These are phyloP conservation scores for Drosophila leonis DNA, from an alignment of 2,888 invertebrate species.

Conservation along the genomic window DNA sequence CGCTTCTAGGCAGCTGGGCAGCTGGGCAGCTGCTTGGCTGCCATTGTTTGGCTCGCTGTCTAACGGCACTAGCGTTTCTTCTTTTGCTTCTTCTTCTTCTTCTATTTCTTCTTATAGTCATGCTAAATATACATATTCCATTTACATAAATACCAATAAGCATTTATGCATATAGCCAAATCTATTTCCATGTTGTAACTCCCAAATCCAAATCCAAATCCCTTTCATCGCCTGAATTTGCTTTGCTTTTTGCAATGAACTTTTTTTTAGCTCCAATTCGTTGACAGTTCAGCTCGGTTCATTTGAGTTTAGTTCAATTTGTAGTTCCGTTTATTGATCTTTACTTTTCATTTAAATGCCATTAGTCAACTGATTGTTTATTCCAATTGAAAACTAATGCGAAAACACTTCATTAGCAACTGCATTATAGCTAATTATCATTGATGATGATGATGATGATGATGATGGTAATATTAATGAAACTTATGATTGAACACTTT, in stretches of 20 bases:
- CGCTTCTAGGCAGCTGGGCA: slow-evolving; percentile 42
- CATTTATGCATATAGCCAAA: background rate
- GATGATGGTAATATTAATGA: background rate
- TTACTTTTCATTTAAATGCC: slow-evolving; percentile 42
- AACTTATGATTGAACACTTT: background rate
- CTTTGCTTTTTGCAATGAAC: slow-evolving; percentile 2
- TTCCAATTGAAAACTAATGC: slow-evolving; percentile 48
- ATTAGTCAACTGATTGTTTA: slow-evolving; percentile 28
- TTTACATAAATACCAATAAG: slow-evolving; percentile 9
- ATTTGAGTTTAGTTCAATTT: slow-evolving; percentile 1
- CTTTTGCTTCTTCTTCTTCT: slow-evolving; percentile 22
- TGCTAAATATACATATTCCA: slow-evolving; percentile 1
- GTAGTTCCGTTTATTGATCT: slow-evolving; percentile 34
- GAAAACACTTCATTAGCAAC: slow-evolving; percentile 44
- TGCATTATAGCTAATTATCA: slow-evolving; percentile 6
- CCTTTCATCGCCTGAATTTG: background rate
- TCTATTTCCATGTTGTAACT: background rate
- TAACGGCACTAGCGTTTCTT: slow-evolving; percentile 48
- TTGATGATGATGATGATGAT: background rate
- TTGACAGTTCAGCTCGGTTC: background rate
- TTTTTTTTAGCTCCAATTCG: background rate
- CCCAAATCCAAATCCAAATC: background rate
- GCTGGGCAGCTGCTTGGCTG: slow-evolving; percentile 17
- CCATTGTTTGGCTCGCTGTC: slow-evolving; percentile 25
- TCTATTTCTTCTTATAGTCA: slow-evolving; percentile 16